A percentile compares a stretch with the other conserved stretches of the same genome.
These are phyloP conservation scores for Acleris literana DNA, from an alignment of 2,888 invertebrate genomes.

Conservation along the genomic window DNA sequence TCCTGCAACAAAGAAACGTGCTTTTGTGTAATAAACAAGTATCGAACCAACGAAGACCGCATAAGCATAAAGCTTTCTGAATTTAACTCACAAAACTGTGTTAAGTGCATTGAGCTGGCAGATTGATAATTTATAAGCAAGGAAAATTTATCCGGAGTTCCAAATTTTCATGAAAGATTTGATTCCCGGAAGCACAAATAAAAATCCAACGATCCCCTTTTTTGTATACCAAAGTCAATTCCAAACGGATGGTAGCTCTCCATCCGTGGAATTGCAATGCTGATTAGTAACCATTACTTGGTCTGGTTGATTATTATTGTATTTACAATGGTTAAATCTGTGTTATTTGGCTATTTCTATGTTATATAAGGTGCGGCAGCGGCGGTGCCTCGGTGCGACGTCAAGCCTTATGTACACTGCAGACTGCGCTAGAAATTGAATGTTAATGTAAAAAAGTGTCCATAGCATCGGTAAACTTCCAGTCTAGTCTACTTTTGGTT, in stretches of 20 bases:
- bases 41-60: slow-evolving; percentile 8
- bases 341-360: not conserved
- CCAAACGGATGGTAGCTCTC: slow-evolving; percentile 74
- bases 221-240: slow-evolving; percentile 44
- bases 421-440: slow-evolving; percentile 10
- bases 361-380: slow-evolving; percentile 24
- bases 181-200: no score
- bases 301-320: not conserved
- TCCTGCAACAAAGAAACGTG: slow-evolving; percentile 87
- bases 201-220: not conserved
- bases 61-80: slow-evolving; percentile 36
- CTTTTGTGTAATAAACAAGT: slow-evolving; percentile 26
- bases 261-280: slow-evolving; percentile 62
- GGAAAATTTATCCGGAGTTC: no score
- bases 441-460: slow-evolving; percentile 21
- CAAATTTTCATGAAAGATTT: no score
- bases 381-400: slow-evolving; percentile 29
- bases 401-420: slow-evolving; percentile 26
- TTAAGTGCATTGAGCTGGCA: not conserved
- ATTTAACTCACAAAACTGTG: not conserved
- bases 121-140: no score
- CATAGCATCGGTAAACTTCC: not conserved
- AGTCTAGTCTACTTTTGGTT: not conserved
- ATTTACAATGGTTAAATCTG: not conserved
- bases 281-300: not conserved